phyloP scores from a whole-genome alignment of 2,888 invertebrate genomes.

The Petrolisthes cinctipes region DNA sequence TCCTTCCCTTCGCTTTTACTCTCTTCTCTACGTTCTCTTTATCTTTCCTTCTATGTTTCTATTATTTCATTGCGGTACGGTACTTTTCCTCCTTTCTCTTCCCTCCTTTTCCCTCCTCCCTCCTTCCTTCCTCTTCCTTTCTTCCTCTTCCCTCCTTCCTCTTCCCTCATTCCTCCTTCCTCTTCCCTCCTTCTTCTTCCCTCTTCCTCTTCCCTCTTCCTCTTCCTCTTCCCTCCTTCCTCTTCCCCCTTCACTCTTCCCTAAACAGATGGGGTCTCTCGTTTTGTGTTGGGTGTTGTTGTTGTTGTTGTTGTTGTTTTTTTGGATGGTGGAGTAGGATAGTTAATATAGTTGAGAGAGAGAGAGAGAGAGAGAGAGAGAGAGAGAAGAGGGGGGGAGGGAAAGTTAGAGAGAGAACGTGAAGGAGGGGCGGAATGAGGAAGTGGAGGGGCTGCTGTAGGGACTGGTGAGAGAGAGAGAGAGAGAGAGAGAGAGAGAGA shows the following conservation, averaged over 20 bases:
- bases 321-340: too few relatives aligned
- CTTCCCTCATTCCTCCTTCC: not conserved
- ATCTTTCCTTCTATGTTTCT: too few relatives aligned
- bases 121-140: not conserved
- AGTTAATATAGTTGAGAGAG: not conserved
- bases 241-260: not conserved
- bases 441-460: too few relatives aligned
- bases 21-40: not conserved
- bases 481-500: not conserved
- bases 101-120: not conserved
- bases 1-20: not conserved
- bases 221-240: not conserved
- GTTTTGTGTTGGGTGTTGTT: too few relatives aligned
- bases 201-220: not conserved
- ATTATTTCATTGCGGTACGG: too few relatives aligned
- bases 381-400: not conserved
- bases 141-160: not conserved
- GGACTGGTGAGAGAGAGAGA: not conserved
- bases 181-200: not conserved
- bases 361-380: not conserved
- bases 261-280: too few relatives aligned
- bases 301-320: too few relatives aligned
- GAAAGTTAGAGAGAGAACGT: not conserved
- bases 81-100: not conserved
- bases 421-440: slow-evolving; percentile 4